Base-by-base conservation (phyloP, 2,888 invertebrate genomes). In the Sminthurinus aureus region DNA sequence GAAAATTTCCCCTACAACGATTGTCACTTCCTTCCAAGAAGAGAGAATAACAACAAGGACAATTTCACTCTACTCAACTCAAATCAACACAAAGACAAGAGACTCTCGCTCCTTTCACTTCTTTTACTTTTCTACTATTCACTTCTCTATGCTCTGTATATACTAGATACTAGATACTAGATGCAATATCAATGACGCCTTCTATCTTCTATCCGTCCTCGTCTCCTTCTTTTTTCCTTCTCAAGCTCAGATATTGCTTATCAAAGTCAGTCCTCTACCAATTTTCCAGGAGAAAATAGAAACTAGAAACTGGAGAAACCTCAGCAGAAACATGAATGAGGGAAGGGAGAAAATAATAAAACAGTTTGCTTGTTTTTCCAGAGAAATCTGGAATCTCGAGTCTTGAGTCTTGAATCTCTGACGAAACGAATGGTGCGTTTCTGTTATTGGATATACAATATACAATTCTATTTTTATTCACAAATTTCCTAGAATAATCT, bases 1-100 rank as follows among this genome's bases (percentile, higher is more conserved):
- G 77, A 82, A 81, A 83, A 83, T 80, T 84, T 83, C 80, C 79
- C 71, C 58, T 52, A 71, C 38, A 50, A 73, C 51, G 80, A 81
- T 81, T 81, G 80, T 81, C 80, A 81, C 80, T 73, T 38, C 3
- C 38, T 38, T 81, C 50, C 71, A 20, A 22, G 24, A 73, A 52
- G 26, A 51, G 80, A 51, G 80, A 81, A 79, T 71, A 71, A 79
- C 67, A 79, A 51, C 50, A 38, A 38, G 38, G 51, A 81, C 73
- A 81, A 81, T 81, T 58, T 73, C 80, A 81, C 80, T 81, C 66
- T 51, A 79, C 79, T 26, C 75, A 75, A 75, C 51, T 12, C 75
- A 75, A 50, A 75, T 18, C 50, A 76, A 50, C 76, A 76, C 50
- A 50, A 38, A 38, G 38, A 38, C 38, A 38, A 38, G 38, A 38